Base-by-base conservation (phyloP, 1,140 invertebrate species). In the Leptoteleia sp. region DNA sequence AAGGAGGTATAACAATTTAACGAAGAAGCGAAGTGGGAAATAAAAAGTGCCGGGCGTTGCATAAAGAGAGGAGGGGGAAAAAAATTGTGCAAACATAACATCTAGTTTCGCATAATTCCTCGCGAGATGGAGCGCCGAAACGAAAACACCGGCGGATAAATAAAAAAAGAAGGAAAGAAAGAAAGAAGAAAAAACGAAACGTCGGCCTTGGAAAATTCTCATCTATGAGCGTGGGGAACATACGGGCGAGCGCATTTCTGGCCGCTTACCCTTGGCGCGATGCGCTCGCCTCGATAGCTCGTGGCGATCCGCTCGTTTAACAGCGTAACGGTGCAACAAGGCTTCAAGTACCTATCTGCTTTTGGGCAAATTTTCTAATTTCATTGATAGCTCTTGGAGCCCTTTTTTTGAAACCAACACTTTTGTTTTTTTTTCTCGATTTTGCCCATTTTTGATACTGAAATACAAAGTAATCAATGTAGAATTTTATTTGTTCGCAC, bases 331-430 rank as follows among this genome's bases (percentile, higher is more conserved):
- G 82, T 70, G 78, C 62, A 47, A 57, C 68, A 61, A 81, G 42
- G 35, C 72, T 29, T 42, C 33, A n/a, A n/a, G 98, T 99, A 71
- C 97, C 97, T 98, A 99, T 99, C 91, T 98, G 96, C 90, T 98
- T 96, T 86, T 96, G 93, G 15, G 98, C 98, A 89, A 99, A 99
- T 87, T 98, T 98, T 42, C 95, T 91, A 77, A 99, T 97, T 91
- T 99, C 98, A 84, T 99, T 99, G 76, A 99, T 97, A 8, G 99
- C 98, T 81, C 98, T 91, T 35, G 95, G 98, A 27, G 98, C 98
- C 80, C 97, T 93, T 89, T 96, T 97, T 89, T 99, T 99, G 88
- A 98, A 99, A 42, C 97, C 96, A 83, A 99, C 94, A 82, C 97
- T 96, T 97, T 91, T 97, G 97, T 83, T 94, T 93, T 89, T 95